phyloP scores from a whole-genome alignment of 2,797 vertebrate genomes.

The Oryzias dopingdopingensis region DNA sequence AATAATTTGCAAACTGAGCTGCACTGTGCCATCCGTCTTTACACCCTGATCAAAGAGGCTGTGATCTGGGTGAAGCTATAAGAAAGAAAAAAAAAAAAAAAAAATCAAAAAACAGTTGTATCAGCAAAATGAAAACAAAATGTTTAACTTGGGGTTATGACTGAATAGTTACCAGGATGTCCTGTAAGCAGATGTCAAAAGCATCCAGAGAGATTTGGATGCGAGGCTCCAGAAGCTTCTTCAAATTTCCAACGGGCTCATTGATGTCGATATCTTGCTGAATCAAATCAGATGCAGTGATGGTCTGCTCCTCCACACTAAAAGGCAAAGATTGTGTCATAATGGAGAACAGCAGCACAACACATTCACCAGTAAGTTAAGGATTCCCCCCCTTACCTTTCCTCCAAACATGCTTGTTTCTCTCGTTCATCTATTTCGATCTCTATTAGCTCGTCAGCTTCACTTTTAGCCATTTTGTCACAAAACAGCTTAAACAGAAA shows the following conservation, averaged over 20 bases:
- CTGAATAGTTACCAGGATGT: constrained; percentile 86
- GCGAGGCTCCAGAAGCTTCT: constrained; percentile 94
- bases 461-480: constrained; percentile 90
- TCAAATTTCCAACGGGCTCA: constrained; percentile 96
- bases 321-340: background rate
- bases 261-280: constrained; percentile 98
- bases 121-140: background rate
- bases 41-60: constrained; percentile 99
- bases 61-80: constrained; percentile 92
- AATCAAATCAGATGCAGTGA: constrained; percentile 91
- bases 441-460: constrained; percentile 97
- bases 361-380: background rate
- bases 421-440: constrained; percentile 97
- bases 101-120: background rate
- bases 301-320: constrained; percentile 94
- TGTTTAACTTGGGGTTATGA: background rate
- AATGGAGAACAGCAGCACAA: background rate
- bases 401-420: constrained; percentile 82
- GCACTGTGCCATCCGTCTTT: constrained; percentile 98
- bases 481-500: background rate
- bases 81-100: constrained; percentile 8
- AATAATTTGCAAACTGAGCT: constrained; percentile 97
- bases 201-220: constrained; percentile 91
- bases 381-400: constrained; percentile 66
- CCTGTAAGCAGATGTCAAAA: constrained; percentile 96